Conservation (phyloP, 2,797 vertebrate species). For the Tiaroga cobitis region DNA sequence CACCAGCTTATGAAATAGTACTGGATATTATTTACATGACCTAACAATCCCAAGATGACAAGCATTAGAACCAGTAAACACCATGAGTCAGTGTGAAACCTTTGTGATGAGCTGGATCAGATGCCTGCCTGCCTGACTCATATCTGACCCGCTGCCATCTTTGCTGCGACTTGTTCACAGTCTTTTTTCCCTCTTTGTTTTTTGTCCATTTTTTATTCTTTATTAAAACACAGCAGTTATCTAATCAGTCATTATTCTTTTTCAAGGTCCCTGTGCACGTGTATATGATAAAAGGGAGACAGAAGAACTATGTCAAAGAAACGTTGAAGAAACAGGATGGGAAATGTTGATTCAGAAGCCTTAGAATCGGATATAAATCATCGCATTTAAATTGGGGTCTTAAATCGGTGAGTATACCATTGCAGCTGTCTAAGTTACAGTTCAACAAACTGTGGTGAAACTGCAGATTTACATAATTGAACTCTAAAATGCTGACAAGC, state of each 20-base stretch:
- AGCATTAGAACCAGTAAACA: conserved; percentile 56
- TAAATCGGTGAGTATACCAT: too few relatives aligned
- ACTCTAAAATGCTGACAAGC: conserved; percentile 24
- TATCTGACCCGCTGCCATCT: conserved; percentile 19
- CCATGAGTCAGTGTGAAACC: conserved; percentile 51
- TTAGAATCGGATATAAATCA: neutral
- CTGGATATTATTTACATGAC: conserved; percentile 31
- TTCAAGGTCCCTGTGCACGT: neutral
- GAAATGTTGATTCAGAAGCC: neutral
- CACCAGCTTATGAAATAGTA: conserved; percentile 53
- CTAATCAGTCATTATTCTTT: conserved; percentile 27
- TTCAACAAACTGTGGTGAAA: neutral
- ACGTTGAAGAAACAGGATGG: neutral
- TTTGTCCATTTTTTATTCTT: conserved; percentile 1
- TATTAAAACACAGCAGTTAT: neutral
- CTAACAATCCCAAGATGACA: conserved; percentile 31
- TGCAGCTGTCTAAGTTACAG: neutral
- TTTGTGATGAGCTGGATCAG: conserved; percentile 58
- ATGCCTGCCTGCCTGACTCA: neutral
- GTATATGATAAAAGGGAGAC: conserved; percentile 3
- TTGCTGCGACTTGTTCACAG: neutral
- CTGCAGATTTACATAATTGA: neutral
- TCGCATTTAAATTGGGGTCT: neutral
- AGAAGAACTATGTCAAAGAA: neutral
- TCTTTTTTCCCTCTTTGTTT: neutral